Percentiles rank a stretch among this genome's conserved stretches.
Conservation (phyloP, 2,888 invertebrate genomes). For the Ischnus inquisitorius region DNA sequence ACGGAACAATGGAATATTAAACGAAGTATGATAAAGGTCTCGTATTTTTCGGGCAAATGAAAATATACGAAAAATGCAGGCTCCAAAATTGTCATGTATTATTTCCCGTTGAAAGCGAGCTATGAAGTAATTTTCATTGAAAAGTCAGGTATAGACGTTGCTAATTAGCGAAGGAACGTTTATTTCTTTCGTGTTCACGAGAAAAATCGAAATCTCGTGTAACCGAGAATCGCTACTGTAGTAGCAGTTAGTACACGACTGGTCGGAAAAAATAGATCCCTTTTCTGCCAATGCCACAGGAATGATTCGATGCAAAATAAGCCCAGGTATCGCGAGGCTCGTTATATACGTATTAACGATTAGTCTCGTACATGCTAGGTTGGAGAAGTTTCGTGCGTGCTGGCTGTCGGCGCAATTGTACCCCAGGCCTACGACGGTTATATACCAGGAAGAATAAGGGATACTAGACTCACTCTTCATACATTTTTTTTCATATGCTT, state of each 20-base stretch:
- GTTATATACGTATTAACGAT: conserved; percentile 53
- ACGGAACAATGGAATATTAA: too few relatives aligned
- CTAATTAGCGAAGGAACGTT: too few relatives aligned
- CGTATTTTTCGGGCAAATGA: too few relatives aligned
- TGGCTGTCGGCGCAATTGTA: conserved; percentile 38
- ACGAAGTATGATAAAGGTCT: too few relatives aligned
- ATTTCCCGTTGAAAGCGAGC: too few relatives aligned
- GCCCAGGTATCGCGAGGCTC: conserved; percentile 20
- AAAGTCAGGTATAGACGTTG: too few relatives aligned
- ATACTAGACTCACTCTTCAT: conserved; percentile 17
- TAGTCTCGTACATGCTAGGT: conserved; percentile 41
- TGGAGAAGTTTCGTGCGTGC: conserved; percentile 54
- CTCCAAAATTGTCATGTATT: too few relatives aligned
- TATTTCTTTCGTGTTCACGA: too few relatives aligned
- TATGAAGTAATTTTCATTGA: too few relatives aligned
- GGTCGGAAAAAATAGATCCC: background rate
- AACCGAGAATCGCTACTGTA: background rate
- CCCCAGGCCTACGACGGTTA: background rate
- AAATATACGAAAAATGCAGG: too few relatives aligned
- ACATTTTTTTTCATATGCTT: background rate
- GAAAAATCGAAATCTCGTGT: background rate
- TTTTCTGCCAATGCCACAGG: conserved; percentile 13
- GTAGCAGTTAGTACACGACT: background rate
- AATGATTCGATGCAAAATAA: conserved; percentile 37
- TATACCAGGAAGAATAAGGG: background rate